Evolutionary conservation across 2,888 invertebrate species (phyloP).

Genomic region (Auanema sp.): DNA sequence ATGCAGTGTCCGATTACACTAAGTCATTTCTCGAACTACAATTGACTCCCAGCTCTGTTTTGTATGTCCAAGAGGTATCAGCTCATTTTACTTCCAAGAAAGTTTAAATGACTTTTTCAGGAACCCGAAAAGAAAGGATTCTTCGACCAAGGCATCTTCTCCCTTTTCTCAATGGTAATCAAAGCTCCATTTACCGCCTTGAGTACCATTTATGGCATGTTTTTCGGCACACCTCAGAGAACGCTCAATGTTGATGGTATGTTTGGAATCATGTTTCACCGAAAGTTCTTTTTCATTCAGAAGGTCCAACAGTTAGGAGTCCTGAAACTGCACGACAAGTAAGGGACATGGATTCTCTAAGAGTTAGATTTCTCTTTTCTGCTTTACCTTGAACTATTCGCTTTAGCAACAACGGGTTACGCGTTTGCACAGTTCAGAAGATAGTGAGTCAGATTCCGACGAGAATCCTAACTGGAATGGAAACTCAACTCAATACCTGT

Average conservation of each 20-base stretch:
- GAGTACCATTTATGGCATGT: slow-evolving; percentile 9
- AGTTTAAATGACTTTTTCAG: neutral
- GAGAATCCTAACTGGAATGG: slow-evolving; percentile 43
- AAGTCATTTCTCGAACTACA: slow-evolving; percentile 33
- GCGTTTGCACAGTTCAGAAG: slow-evolving; percentile 33
- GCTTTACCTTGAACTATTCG: slow-evolving; percentile 34
- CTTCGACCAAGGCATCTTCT: neutral
- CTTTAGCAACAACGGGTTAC: slow-evolving; percentile 14
- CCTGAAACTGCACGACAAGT: neutral
- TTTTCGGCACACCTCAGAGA: too few species aligned
- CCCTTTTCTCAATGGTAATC: slow-evolving; percentile 17
- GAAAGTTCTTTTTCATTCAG: too few species aligned
- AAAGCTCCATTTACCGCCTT: slow-evolving; percentile 17
- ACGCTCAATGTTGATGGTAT: too few species aligned
- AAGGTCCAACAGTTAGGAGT: too few species aligned
- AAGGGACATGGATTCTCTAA: neutral
- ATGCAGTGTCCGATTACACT: slow-evolving; percentile 26
- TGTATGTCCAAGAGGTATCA: slow-evolving; percentile 31
- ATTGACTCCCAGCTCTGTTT: slow-evolving; percentile 38
- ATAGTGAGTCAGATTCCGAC: slow-evolving; percentile 30
- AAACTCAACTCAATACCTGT: slow-evolving; percentile 47
- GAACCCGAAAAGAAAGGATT: neutral
- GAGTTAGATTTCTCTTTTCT: neutral
- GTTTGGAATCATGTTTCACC: too few species aligned
- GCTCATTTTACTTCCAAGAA: neutral